Conservation (phyloP, 2,113 vertebrate species). For the Ploceus nigricollis region DNA sequence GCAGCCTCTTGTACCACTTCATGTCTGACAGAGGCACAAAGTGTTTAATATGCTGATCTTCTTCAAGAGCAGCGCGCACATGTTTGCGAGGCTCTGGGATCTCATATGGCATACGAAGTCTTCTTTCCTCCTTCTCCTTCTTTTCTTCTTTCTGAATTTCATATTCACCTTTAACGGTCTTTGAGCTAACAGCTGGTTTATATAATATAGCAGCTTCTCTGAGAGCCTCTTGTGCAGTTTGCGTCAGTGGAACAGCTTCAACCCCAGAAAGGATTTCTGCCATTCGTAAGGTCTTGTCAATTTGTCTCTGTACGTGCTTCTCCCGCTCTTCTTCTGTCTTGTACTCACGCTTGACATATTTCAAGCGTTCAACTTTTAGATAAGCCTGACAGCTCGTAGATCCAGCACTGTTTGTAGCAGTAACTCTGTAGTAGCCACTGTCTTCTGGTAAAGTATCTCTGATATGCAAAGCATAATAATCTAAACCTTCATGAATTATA, state of each 20-base stretch:
- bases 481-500: constrained; percentile 93
- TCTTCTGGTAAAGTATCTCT: constrained; percentile 92
- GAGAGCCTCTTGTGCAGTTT: constrained; percentile 88
- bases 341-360: constrained; percentile 89
- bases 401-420: constrained; percentile 94
- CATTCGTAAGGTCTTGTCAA: constrained; percentile 93
- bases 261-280: constrained; percentile 87
- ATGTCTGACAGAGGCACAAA: constrained; percentile 95
- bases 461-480: constrained; percentile 93
- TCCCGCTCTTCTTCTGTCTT: constrained; percentile 80
- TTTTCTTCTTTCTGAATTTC: constrained; percentile 85
- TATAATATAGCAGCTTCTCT: constrained; percentile 91
- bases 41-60: constrained; percentile 91
- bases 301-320: constrained; percentile 74
- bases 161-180: constrained; percentile 88
- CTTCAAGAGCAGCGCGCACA: constrained; percentile 78
- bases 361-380: constrained; percentile 87
- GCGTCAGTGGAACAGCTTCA: constrained; percentile 83
- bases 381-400: constrained; percentile 95
- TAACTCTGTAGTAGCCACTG: constrained; percentile 93
- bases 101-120: constrained; percentile 91
- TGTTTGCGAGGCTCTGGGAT: constrained; percentile 84
- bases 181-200: constrained; percentile 90
- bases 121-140: constrained; percentile 90
- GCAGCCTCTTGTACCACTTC: constrained; percentile 98